Evolutionary conservation across 2,888 invertebrate species (phyloP).

Genomic region (Tridacna gigas): DNA sequence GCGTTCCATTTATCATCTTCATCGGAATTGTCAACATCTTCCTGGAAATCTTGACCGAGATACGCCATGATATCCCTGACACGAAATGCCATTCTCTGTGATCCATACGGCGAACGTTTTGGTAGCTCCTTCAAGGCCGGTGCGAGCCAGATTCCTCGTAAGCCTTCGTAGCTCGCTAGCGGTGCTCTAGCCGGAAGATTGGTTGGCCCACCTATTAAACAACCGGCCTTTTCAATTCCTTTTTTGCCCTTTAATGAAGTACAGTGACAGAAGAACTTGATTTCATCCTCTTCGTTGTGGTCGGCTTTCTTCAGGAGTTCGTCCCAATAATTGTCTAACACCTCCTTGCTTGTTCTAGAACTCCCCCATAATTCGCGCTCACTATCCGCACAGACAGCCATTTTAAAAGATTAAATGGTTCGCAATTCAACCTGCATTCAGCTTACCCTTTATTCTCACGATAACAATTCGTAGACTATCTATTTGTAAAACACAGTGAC

Average conservation of each 20-base stretch:
- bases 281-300: slow-evolving; percentile 58
- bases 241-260: slow-evolving; percentile 60
- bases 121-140: slow-evolving; percentile 52
- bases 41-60: slow-evolving; percentile 25
- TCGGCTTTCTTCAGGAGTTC: slow-evolving; percentile 53
- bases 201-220: slow-evolving; percentile 56
- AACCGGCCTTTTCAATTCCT: slow-evolving; percentile 39
- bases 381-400: slow-evolving; percentile 14
- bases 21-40: neutral
- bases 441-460: neutral
- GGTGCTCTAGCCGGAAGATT: slow-evolving; percentile 60
- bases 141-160: slow-evolving; percentile 62
- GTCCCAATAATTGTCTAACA: slow-evolving; percentile 63
- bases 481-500: neutral
- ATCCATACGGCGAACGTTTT: slow-evolving; percentile 59
- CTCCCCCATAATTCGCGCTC: slow-evolving; percentile 41
- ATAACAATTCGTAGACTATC: neutral
- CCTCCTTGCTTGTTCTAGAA: slow-evolving; percentile 39
- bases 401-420: neutral
- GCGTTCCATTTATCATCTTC: slow-evolving; percentile 40
- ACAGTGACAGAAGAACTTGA: slow-evolving; percentile 62
- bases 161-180: slow-evolving; percentile 52
- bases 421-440: too few species aligned
- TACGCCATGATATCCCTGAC: slow-evolving; percentile 57
- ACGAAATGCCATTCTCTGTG: slow-evolving; percentile 55